Base-by-base conservation (phyloP, 2,797 vertebrate species). In the Mionectes olivaceus region DNA sequence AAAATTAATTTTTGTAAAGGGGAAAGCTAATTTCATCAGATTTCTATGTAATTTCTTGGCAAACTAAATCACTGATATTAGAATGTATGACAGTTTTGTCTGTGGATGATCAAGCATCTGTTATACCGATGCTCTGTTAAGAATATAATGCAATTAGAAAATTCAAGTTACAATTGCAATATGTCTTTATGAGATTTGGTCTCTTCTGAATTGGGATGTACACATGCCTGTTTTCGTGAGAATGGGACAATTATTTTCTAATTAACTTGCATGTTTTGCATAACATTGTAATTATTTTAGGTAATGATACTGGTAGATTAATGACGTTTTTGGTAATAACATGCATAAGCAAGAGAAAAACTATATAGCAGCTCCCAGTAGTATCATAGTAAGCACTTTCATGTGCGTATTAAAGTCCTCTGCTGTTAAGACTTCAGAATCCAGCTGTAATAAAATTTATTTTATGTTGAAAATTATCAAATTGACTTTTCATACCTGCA, bases 81-180 rank as follows among this genome's bases (percentile, higher is more conserved):
- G 83, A 85, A 77, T 35, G 25, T 59, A 49, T 76, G 82, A 73
- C 76, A 92, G 52, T 69, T 91, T 94, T 89, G 70, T 89, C 37
- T 73, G 67, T 91, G 77, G 53, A 67, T 73, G 81, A 47, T 89
- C 79, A 89, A 93, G 80, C 70, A 88, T 93, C 91, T 92, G 59
- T 89, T 93, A 89, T 74, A 41, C n/a, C 74, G 75, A 33, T 74
- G 46, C 49, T 89, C 60, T 96, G 94, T 94, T 97, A 96, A 77
- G 68, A 68, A 57, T 63, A 67, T 96, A 96, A 97, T 96, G 91
- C 93, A 94, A 96, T 97, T 97, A 97, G 89, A 95, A 95, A 94
- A 96, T 96, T 95, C 79, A 94, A 94, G 95, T 92, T 95, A 85
- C 73, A 82, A 50, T 94, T 96, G 93, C 92, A 97, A 47, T 93